A percentile compares a stretch with the other conserved stretches of the same genome.
Evolutionary conservation across 2,888 invertebrate genomes (phyloP).

Genomic region (Erebia epiphron): DNA sequence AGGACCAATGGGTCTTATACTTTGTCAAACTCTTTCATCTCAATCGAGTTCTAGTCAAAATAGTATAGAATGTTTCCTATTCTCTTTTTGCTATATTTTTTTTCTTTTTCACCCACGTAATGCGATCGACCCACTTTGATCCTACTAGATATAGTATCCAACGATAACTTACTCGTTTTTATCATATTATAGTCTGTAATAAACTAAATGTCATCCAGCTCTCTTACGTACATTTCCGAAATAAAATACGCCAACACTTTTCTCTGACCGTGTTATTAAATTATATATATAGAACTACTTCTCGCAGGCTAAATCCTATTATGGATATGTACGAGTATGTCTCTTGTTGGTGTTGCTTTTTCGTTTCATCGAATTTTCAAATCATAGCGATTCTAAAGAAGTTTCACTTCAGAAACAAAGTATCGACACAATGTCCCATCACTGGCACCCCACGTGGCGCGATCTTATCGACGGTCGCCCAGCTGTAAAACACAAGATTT

Average conservation of each 20-base stretch:
- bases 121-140: constrained; percentile 31
- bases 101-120: constrained; percentile 28
- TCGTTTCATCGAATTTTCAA: too few relatives aligned
- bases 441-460: constrained; percentile 77
- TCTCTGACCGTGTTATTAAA: constrained; percentile 10
- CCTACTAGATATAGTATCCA: constrained; percentile 15
- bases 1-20: not conserved
- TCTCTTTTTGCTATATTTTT: constrained; percentile 12
- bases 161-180: constrained; percentile 4
- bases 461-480: constrained; percentile 75
- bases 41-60: not conserved
- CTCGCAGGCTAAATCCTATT: too few relatives aligned
- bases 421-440: constrained; percentile 48
- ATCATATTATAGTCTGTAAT: constrained; percentile 10
- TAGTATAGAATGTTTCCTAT: constrained; percentile 27
- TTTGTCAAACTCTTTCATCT: not conserved
- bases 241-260: constrained; percentile 6
- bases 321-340: too few relatives aligned
- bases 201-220: not conserved
- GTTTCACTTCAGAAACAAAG: not conserved
- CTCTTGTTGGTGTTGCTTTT: too few relatives aligned
- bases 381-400: too few relatives aligned
- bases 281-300: constrained; percentile 6
- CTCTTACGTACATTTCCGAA: not conserved
- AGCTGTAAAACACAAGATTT: constrained; percentile 82